phyloP scores from a whole-genome alignment of 2,797 vertebrate species.

The Anguilla pacifica region DNA sequence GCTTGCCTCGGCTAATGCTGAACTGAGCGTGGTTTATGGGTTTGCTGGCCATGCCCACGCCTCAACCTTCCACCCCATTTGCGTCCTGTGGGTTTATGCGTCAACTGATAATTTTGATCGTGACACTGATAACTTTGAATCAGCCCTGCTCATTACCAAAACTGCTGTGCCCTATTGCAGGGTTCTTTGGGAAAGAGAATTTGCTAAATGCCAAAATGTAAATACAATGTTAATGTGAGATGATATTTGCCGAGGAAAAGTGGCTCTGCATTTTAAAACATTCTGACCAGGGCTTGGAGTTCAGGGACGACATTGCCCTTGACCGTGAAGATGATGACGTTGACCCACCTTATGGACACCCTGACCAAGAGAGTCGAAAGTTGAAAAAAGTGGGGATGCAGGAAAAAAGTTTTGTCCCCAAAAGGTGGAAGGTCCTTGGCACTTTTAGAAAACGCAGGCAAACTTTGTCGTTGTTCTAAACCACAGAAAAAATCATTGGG shows the following conservation, averaged over 20 bases:
- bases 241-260: too few relatives aligned
- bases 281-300: too few relatives aligned
- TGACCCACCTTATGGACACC: not conserved
- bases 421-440: not conserved
- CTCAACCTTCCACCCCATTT: too few relatives aligned
- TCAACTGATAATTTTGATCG: not conserved
- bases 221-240: too few relatives aligned
- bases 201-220: not conserved
- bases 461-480: not conserved
- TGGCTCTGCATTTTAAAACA: not conserved
- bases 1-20: too few relatives aligned
- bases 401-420: not conserved
- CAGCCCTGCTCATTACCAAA: not conserved
- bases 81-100: not conserved
- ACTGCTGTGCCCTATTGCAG: not conserved
- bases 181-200: not conserved
- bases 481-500: too few relatives aligned
- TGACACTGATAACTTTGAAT: not conserved
- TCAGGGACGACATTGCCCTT: not conserved
- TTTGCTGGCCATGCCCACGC: too few relatives aligned
- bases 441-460: not conserved
- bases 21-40: not conserved
- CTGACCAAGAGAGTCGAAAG: not conserved
- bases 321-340: not conserved
- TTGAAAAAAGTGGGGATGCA: not conserved